A percentile compares a stretch with the other conserved stretches of the same genome.
These are phyloP conservation scores for Tinamus guttatus DNA, from an alignment of 2,113 vertebrate genomes.

Conservation along the genomic window DNA sequence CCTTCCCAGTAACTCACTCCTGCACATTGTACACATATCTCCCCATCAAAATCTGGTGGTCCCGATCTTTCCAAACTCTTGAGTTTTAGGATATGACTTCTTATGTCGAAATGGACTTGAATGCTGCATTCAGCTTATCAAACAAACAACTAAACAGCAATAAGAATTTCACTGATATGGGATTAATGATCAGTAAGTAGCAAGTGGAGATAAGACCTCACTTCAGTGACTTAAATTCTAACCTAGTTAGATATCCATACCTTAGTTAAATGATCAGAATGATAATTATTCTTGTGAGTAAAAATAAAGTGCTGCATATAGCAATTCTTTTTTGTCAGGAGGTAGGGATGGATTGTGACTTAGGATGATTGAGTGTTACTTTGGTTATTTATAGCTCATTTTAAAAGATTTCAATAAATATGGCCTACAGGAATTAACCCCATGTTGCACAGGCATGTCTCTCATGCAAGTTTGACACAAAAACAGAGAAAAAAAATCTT, in stretches of 20 bases:
- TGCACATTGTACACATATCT: not conserved
- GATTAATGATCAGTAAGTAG: constrained; percentile 31
- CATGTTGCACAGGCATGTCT: constrained; percentile 73
- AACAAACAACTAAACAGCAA: constrained; percentile 72
- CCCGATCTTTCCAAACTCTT: constrained; percentile 48
- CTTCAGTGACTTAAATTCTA: constrained; percentile 27
- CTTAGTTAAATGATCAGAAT: constrained; percentile 23
- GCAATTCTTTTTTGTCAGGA: constrained; percentile 8
- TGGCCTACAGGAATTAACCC: constrained; percentile 48
- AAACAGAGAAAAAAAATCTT: constrained; percentile 5
- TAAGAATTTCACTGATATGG: constrained; percentile 73
- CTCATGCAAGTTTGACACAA: constrained; percentile 27
- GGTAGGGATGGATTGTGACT: not conserved
- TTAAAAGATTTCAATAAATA: constrained; percentile 32
- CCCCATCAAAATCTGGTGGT: constrained; percentile 8
- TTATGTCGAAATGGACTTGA: constrained; percentile 28
- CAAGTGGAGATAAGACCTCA: not conserved
- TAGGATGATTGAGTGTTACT: constrained; percentile 51
- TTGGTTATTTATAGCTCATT: constrained; percentile 59
- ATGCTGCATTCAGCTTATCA: constrained; percentile 48
- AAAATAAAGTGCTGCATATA: constrained; percentile 46
- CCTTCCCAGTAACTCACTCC: not conserved
- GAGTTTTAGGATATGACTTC: constrained; percentile 40
- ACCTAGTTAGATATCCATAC: not conserved
- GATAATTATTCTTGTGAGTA: constrained; percentile 29